Evolutionary conservation across 2,888 invertebrate genomes (phyloP).

Genomic region (Flexamia atlantica): DNA sequence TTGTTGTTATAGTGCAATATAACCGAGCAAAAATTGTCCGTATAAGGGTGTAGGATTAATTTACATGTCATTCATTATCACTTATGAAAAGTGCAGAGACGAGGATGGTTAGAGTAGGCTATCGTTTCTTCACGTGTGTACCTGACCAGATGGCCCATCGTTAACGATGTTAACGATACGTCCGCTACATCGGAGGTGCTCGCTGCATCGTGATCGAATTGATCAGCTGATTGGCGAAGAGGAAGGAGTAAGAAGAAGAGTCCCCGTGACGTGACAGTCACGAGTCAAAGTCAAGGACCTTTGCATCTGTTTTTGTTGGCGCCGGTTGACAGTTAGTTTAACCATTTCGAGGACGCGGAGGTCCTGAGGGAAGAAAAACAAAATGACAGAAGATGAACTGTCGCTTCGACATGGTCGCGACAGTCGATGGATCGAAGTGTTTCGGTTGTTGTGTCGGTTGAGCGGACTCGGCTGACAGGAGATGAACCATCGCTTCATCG

Average conservation of each 20-base stretch:
- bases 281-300: constrained; percentile 43
- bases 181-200: neutral
- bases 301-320: constrained; percentile 40
- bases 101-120: too few relatives aligned
- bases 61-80: too few relatives aligned
- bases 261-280: constrained; percentile 29
- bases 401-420: neutral
- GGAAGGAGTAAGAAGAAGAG: neutral
- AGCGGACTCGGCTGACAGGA: too few relatives aligned
- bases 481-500: too few relatives aligned
- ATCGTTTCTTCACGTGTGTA: too few relatives aligned
- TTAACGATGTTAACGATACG: constrained; percentile 32
- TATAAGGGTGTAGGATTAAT: too few relatives aligned
- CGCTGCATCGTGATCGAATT: constrained; percentile 38
- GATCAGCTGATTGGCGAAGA: constrained; percentile 35
- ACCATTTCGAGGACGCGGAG: constrained; percentile 28
- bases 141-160: constrained; percentile 6
- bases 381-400: neutral
- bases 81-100: too few relatives aligned
- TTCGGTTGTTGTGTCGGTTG: constrained; percentile 1
- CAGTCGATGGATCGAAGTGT: constrained; percentile 6
- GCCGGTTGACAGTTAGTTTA: constrained; percentile 32
- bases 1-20: too few relatives aligned
- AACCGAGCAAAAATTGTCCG: too few relatives aligned
- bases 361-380: constrained; percentile 22